Conservation (phyloP, 2,888 invertebrate genomes). For the Apomyelois bistriatella region DNA sequence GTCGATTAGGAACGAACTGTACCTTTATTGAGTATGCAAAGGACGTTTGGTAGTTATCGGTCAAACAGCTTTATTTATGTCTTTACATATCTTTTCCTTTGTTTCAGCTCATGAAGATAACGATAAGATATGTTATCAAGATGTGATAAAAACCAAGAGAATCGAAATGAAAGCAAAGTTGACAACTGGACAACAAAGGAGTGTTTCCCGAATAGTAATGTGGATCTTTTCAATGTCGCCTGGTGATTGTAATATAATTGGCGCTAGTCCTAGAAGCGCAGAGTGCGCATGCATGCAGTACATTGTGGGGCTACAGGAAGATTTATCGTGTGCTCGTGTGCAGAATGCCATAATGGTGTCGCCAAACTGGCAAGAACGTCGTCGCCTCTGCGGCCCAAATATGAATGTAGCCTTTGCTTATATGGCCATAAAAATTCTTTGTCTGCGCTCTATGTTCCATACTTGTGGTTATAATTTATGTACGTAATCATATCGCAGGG, state of each 20-base stretch:
- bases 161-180: background rate
- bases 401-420: slow-evolving; percentile 44
- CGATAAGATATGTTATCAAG: background rate
- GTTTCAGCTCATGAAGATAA: background rate
- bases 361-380: slow-evolving; percentile 47
- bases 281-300: slow-evolving; percentile 46
- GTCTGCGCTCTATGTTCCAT: slow-evolving; percentile 38
- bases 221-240: slow-evolving; percentile 28
- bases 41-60: background rate
- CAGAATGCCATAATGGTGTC: slow-evolving; percentile 59
- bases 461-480: slow-evolving; percentile 21
- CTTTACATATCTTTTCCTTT: background rate
- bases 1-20: slow-evolving; percentile 4
- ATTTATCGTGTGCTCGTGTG: slow-evolving; percentile 61
- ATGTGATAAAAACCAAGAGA: background rate
- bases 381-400: slow-evolving; percentile 39
- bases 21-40: background rate
- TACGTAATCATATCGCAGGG: background rate
- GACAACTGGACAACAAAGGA: background rate
- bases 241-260: slow-evolving; percentile 45
- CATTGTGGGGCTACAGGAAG: slow-evolving; percentile 48
- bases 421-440: slow-evolving; percentile 50
- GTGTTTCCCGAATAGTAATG: background rate
- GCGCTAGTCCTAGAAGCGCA: slow-evolving; percentile 41
- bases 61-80: background rate